Base-by-base conservation (phyloP, 1,140 invertebrate genomes). In the Sarcophaga peregrina region DNA sequence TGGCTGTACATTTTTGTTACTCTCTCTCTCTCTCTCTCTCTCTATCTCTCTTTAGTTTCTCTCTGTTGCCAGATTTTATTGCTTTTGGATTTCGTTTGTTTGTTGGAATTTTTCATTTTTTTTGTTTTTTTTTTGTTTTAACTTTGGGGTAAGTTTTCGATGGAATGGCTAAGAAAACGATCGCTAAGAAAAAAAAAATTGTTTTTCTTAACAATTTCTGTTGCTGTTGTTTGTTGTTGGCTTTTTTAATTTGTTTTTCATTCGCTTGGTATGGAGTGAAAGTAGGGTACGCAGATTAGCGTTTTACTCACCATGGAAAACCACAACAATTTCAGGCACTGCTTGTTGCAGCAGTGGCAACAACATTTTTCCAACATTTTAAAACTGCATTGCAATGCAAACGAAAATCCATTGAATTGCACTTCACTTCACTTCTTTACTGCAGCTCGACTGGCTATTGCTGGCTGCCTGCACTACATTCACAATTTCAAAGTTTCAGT, bases 191-290 rank as follows among this genome's bases (percentile, higher is more conserved):
- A 4, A 37, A 37, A 37, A 37, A 37, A 37, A 37, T 37, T 37
- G 25, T 37, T 58, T 58, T 82, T 25, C 13, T 75, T 37, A 37
- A 37, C 25, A 37, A 50, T 54, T 76, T 17, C 25, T 80, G 47
- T 37, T 50, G 20, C n/a, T 83, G 76, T 54, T 80, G 75, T 45
- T 37, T 78, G 52, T 62, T 82, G 58, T 52, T 48, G 11, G 68
- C 15, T 25, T 73, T 52, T 73, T 52, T 75, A 17, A 20, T 20
- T 68, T 37, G 8, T 52, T 37, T 48, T 74, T 58, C 81, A 75
- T 82, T 47, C 68, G 82, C 37, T 76, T 80, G 75, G 76, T 47
- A 68, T 76, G 82, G 75, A 78, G 75, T 78, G 75, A 78, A 78
- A 78, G 75, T 78, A 78, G 75, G 75, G 75, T 78, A 78, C 75